phyloP scores from a whole-genome alignment of 2,113 vertebrate genomes.

The Henicopernis longicauda region DNA sequence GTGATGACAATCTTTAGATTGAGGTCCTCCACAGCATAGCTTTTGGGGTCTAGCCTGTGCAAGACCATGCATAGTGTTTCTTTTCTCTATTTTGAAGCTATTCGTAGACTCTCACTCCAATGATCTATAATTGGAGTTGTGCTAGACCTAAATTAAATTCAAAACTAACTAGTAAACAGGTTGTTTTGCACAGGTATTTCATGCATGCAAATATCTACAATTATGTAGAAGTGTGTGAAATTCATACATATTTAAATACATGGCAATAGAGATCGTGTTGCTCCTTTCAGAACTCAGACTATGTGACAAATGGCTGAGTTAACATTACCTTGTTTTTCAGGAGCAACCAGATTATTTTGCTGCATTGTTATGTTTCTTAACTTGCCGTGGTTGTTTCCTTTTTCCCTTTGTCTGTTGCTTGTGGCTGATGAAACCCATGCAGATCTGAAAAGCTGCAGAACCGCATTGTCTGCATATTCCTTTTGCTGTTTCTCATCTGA shows the following conservation, averaged over 20 bases:
- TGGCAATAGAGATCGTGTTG: not conserved
- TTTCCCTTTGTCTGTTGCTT: slow-evolving; percentile 6
- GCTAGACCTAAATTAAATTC: slow-evolving; percentile 23
- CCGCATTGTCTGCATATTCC: slow-evolving; percentile 40
- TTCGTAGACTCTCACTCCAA: not conserved
- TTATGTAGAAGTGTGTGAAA: not conserved
- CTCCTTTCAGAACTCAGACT: slow-evolving; percentile 5
- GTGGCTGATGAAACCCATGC: slow-evolving; percentile 6
- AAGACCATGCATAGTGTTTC: not conserved
- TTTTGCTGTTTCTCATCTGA: slow-evolving; percentile 50
- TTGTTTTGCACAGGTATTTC: slow-evolving; percentile 42
- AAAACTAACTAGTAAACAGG: slow-evolving; percentile 29
- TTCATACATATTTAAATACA: slow-evolving; percentile 39
- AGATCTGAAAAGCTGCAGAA: slow-evolving; percentile 44
- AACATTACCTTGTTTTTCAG: not conserved
- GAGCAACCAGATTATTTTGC: slow-evolving; percentile 3
- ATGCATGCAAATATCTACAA: slow-evolving; percentile 24
- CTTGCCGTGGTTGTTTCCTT: not conserved
- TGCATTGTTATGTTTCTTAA: slow-evolving; percentile 30
- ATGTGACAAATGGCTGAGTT: slow-evolving; percentile 12
- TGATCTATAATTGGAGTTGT: not conserved
- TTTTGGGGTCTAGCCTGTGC: not conserved
- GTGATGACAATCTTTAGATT: not conserved
- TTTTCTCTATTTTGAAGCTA: not conserved
- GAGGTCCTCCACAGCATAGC: fast-evolving